phyloP scores from a whole-genome alignment of 2,113 vertebrate species.

The Anguilla japonica region DNA sequence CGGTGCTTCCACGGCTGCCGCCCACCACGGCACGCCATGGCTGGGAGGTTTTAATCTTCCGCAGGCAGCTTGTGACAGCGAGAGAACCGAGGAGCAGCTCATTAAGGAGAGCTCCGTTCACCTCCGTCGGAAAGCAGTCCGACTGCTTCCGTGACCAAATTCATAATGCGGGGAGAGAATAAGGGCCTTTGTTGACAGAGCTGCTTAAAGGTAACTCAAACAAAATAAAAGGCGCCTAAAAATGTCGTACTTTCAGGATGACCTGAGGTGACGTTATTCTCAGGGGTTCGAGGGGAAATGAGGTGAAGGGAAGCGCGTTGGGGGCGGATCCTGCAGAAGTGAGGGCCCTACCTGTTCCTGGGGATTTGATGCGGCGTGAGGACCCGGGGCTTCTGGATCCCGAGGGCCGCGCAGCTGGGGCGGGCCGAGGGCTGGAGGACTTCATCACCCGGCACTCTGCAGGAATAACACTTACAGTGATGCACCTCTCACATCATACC shows the following conservation, averaged over 20 bases:
- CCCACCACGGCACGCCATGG: not conserved
- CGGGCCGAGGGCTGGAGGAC: constrained; percentile 34
- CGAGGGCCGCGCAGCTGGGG: constrained; percentile 42
- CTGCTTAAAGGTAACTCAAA: not conserved
- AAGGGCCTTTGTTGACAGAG: not conserved
- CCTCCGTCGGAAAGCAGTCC: not conserved
- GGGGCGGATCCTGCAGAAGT: too few species aligned
- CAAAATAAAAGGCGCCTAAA: not conserved
- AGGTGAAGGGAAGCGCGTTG: not conserved
- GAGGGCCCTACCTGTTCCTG: constrained; percentile 51
- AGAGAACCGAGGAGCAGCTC: not conserved
- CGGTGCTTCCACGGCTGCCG: not conserved
- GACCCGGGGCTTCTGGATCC: constrained; percentile 51
- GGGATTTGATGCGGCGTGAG: constrained; percentile 59
- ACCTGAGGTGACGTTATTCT: not conserved
- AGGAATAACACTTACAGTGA: not conserved
- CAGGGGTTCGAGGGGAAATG: not conserved
- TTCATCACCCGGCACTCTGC: constrained; percentile 62
- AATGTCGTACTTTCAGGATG: not conserved
- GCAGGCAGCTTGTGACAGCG: not conserved
- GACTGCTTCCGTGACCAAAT: not conserved
- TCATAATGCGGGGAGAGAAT: not conserved
- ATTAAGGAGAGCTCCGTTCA: not conserved
- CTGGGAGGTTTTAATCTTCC: not conserved
- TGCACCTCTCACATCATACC: not conserved